phyloP scores from a whole-genome alignment of 2,113 vertebrate species.

The Heteronetta atricapilla region DNA sequence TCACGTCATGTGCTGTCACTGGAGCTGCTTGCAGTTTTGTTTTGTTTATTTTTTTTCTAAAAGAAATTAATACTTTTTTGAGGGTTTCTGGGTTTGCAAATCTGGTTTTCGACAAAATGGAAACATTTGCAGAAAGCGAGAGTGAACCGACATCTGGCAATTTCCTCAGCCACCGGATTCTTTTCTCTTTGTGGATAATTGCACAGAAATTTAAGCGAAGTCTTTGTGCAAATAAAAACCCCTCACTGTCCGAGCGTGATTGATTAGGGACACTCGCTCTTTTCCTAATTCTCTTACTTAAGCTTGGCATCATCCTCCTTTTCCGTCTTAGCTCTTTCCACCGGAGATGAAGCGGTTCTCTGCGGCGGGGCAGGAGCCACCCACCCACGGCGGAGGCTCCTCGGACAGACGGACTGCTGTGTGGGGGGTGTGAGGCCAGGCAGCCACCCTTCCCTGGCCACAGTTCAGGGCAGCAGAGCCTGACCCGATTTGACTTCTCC shows the following conservation, averaged over 20 bases:
- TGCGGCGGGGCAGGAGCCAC: neutral
- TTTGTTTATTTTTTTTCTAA: neutral
- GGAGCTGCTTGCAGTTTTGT: neutral
- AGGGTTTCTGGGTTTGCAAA: neutral
- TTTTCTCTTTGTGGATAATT: conserved; percentile 14
- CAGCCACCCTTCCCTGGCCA: conserved; percentile 11
- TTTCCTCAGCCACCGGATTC: neutral
- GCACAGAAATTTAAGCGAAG: neutral
- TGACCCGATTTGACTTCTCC: conserved; percentile 71
- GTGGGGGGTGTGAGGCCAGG: neutral
- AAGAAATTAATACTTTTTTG: neutral
- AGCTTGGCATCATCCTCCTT: neutral
- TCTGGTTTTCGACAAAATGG: neutral
- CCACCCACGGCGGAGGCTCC: neutral
- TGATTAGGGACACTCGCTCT: conserved; percentile 1
- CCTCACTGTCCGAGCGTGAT: conserved; percentile 14
- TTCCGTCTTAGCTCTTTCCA: neutral
- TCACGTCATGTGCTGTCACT: neutral
- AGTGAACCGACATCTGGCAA: conserved; percentile 1
- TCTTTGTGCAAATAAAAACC: conserved; percentile 9
- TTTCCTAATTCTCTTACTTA: conserved; percentile 10
- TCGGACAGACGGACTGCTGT: neutral
- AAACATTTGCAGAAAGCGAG: conserved; percentile 7
- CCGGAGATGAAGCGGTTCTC: neutral
- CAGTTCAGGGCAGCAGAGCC: conserved; percentile 14